These are phyloP conservation scores for Anseranas semipalmata DNA, from an alignment of 2,113 vertebrate genomes.

Conservation along the genomic window DNA sequence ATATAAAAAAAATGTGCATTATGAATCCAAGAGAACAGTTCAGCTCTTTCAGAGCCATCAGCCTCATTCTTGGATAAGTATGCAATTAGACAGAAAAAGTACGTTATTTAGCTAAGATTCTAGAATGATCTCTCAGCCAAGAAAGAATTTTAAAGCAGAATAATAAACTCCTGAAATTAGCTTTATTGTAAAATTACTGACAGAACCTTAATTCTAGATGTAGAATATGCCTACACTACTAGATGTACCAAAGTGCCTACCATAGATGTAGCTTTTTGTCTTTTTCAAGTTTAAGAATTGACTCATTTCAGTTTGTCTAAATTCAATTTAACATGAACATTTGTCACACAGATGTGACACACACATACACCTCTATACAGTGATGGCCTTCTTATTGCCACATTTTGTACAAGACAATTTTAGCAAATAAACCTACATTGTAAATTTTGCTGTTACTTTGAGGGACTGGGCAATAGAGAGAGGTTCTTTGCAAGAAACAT, in stretches of 20 bases:
- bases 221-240: conserved; percentile 52
- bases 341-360: background rate
- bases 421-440: background rate
- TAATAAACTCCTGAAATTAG: conserved; percentile 50
- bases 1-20: conserved; percentile 30
- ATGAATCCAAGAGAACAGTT: conserved; percentile 46
- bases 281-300: background rate
- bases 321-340: background rate
- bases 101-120: conserved; percentile 28
- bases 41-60: background rate
- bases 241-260: conserved; percentile 76
- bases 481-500: background rate
- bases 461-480: background rate
- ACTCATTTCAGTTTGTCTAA: conserved; percentile 23
- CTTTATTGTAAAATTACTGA: conserved; percentile 55
- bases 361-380: background rate
- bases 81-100: conserved; percentile 52
- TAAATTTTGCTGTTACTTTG: background rate
- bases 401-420: background rate
- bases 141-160: conserved; percentile 30
- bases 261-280: conserved; percentile 5
- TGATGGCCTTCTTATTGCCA: background rate
- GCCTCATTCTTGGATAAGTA: conserved; percentile 55
- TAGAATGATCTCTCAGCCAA: conserved; percentile 34
- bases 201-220: conserved; percentile 46